These are phyloP conservation scores for Allacma fusca DNA, from an alignment of 2,888 invertebrate genomes.

Conservation along the genomic window DNA sequence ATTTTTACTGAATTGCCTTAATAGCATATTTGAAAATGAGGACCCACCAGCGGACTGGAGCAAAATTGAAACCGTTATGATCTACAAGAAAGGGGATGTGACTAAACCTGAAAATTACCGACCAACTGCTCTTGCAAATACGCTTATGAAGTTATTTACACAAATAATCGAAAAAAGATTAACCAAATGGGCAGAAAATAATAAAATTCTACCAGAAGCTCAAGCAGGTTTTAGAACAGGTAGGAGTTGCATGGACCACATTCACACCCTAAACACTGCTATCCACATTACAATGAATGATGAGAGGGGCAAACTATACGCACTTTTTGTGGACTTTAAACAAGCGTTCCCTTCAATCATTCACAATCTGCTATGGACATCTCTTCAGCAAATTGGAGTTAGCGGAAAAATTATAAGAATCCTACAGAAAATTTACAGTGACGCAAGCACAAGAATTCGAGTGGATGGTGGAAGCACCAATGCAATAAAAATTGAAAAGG, in stretches of 20 bases:
- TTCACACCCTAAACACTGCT: constrained; percentile 40
- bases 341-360: constrained; percentile 29
- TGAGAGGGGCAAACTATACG: constrained; percentile 29
- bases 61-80: constrained; percentile 27
- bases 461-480: too few relatives aligned
- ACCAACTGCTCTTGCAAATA: constrained; percentile 42
- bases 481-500: too few relatives aligned
- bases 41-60: constrained; percentile 28
- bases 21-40: too few relatives aligned
- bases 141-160: constrained; percentile 47
- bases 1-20: too few relatives aligned
- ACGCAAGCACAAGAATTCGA: constrained; percentile 13
- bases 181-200: constrained; percentile 36
- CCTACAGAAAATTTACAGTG: neutral
- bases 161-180: constrained; percentile 40
- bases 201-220: constrained; percentile 44
- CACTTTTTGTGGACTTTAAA: constrained; percentile 37
- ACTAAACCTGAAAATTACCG: constrained; percentile 50
- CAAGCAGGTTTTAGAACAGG: constrained; percentile 46
- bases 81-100: constrained; percentile 54
- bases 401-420: constrained; percentile 22
- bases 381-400: constrained; percentile 1
- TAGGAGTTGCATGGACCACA: constrained; percentile 42
- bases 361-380: constrained; percentile 28
- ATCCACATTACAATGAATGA: constrained; percentile 3